A percentile compares a stretch with the other conserved stretches of the same genome.
Evolutionary conservation across 1,140 invertebrate genomes (phyloP).

Genomic region (Atta texana): DNA sequence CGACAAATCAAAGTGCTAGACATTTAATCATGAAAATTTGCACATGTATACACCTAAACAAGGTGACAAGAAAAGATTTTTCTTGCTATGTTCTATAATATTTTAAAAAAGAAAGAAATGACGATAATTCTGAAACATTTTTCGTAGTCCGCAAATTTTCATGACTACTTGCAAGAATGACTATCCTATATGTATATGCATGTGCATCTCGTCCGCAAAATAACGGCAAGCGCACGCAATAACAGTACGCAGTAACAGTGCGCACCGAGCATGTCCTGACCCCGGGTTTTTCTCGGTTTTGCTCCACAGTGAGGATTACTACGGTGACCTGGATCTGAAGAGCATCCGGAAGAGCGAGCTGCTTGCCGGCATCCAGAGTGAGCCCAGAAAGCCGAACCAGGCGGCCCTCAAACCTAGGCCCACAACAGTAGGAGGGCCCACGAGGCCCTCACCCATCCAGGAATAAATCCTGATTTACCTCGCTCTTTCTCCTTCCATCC

Average conservation of each 20-base stretch:
- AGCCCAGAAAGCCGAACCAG: slow-evolving; percentile 82
- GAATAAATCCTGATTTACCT: slow-evolving; percentile 74
- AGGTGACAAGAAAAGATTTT: background rate
- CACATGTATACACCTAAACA: background rate
- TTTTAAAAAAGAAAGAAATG: background rate
- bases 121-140: background rate
- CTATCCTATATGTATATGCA: slow-evolving; percentile 1
- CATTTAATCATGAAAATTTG: slow-evolving; percentile 29
- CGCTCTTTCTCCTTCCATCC: slow-evolving; percentile 40
- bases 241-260: slow-evolving; percentile 52
- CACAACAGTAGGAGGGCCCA: slow-evolving; percentile 84
- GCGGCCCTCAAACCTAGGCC: slow-evolving; percentile 85
- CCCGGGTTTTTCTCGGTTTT: slow-evolving; percentile 73
- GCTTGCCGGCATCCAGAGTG: slow-evolving; percentile 91
- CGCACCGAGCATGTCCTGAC: slow-evolving; percentile 74
- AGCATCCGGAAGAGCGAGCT: slow-evolving; percentile 96
- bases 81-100: background rate
- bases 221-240: slow-evolving; percentile 58
- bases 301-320: slow-evolving; percentile 96
- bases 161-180: slow-evolving; percentile 10
- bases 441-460: slow-evolving; percentile 78
- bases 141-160: background rate
- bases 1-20: background rate
- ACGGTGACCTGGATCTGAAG: slow-evolving; percentile 97
- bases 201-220: slow-evolving; percentile 45